Conservation (phyloP, 1,140 invertebrate species). For the Drosophila nebulosa region DNA sequence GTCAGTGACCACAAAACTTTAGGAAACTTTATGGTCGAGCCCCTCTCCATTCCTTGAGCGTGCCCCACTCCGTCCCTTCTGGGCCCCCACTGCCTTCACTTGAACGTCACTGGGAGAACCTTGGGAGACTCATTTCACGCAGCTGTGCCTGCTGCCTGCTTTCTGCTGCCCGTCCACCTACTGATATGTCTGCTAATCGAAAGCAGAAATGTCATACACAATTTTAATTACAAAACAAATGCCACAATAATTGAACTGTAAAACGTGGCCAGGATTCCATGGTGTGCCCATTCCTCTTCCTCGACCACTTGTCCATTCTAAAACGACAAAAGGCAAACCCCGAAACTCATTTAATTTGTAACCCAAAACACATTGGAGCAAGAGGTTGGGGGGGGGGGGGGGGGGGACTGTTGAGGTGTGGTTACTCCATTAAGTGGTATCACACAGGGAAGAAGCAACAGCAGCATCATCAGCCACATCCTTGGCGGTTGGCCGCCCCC, state of each 20-base stretch:
- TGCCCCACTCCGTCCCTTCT: not conserved
- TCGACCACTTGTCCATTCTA: too few species aligned
- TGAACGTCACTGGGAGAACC: not conserved
- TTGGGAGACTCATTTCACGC: slow-evolving; percentile 31
- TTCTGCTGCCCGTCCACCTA: slow-evolving; percentile 1
- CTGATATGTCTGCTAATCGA: slow-evolving; percentile 32
- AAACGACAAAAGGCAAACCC: not conserved
- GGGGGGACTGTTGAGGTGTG: not conserved
- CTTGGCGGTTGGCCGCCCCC: slow-evolving; percentile 11
- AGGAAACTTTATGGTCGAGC: not conserved
- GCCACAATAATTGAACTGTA: slow-evolving; percentile 34
- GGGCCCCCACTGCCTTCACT: too few species aligned
- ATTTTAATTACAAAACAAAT: slow-evolving; percentile 40
- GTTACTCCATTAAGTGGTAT: slow-evolving; percentile 7
- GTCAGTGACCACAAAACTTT: slow-evolving; percentile 39
- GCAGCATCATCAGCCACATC: slow-evolving; percentile 4
- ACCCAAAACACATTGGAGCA: slow-evolving; percentile 2
- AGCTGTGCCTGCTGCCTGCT: slow-evolving; percentile 28
- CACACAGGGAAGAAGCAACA: not conserved
- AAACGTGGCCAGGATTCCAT: slow-evolving; percentile 6
- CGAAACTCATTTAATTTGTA: slow-evolving; percentile 34
- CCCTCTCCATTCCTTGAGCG: not conserved
- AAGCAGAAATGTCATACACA: slow-evolving; percentile 28
- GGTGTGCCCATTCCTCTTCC: not conserved
- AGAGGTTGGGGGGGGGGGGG: not conserved